These are phyloP conservation scores for Pomacea canaliculata DNA, from an alignment of 2,888 invertebrate species.

Conservation along the genomic window DNA sequence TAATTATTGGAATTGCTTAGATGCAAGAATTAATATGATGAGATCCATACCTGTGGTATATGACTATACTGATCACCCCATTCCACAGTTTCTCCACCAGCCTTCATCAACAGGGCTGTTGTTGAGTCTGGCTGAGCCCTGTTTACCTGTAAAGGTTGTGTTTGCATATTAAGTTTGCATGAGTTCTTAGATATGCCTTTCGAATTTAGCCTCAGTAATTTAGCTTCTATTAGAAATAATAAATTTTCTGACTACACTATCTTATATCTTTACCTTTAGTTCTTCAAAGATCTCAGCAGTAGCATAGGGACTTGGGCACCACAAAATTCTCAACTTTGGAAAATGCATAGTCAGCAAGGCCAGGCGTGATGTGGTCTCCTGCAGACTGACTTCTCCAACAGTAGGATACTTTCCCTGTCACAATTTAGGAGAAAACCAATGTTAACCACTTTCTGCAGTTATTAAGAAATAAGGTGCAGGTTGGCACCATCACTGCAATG, in stretches of 20 bases:
- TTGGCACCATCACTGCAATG: neutral
- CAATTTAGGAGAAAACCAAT: neutral
- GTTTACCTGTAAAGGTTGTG: constrained; percentile 75
- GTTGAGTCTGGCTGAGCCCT: constrained; percentile 84
- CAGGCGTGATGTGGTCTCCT: constrained; percentile 87
- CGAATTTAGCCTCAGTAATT: too few relatives aligned
- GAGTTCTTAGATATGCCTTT: too few relatives aligned
- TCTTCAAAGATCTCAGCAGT: constrained; percentile 96
- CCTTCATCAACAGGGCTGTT: constrained; percentile 80
- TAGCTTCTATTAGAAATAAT: too few relatives aligned
- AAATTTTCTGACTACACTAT: too few relatives aligned
- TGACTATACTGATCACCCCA: constrained; percentile 79
- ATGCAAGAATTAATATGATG: too few relatives aligned
- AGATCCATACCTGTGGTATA: constrained; percentile 74
- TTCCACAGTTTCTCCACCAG: constrained; percentile 73
- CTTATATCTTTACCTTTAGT: constrained; percentile 78
- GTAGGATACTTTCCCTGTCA: constrained; percentile 81
- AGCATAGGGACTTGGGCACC: constrained; percentile 97
- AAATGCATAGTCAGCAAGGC: constrained; percentile 95
- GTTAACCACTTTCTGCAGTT: neutral
- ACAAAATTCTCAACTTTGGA: constrained; percentile 90
- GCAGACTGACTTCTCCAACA: constrained; percentile 79
- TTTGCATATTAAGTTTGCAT: too few relatives aligned
- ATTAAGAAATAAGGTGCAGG: too few relatives aligned
- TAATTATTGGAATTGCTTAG: neutral